Base-by-base conservation (phyloP, 2,888 invertebrate species). In the Scotopteryx bipunctaria region DNA sequence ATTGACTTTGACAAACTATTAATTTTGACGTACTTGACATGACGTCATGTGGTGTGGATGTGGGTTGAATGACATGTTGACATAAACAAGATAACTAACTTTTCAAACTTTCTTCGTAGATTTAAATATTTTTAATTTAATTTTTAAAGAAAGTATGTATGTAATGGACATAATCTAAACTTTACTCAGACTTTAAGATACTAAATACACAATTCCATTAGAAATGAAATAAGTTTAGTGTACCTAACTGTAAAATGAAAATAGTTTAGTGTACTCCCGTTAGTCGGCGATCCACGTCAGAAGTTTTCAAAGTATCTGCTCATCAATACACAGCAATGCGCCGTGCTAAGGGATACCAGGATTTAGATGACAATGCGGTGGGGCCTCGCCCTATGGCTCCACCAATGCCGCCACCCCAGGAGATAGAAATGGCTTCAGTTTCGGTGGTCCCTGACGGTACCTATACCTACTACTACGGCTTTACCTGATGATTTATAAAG, bases 401-500 rank as follows among this genome's bases (percentile, higher is more conserved):
- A 9, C 76, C 89, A n/a, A 90, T 91, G 73, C 91, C 92, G 40
- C 89, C 89, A n/a, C 91, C 92, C 0, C 93, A 93, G 71, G 93
- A 93, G 75, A 93, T 95, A 64, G 95, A 95, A 90, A 94, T 95
- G 92, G 94, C 95, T 52, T 94, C 95, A 2, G 94, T 95, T 17
- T 93, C 94, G 3, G 95, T 95, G 17, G 94, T 95, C 16, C 95
- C 95, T 58, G 95, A 95, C 85, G 95, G 95, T 95, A 90, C n/a
- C n/a, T n/a, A n/a, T n/a, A n/a, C n/a, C n/a, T n/a, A n/a, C n/a
- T n/a, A n/a, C n/a, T n/a, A n/a, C n/a, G n/a, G n/a, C n/a, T n/a
- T n/a, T n/a, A n/a, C n/a, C n/a, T n/a, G n/a, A n/a, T n/a, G n/a
- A n/a, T n/a, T n/a, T n/a, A n/a, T n/a, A n/a, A n/a, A n/a, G n/a